Percentiles rank a stretch among this genome's conserved stretches.
These are phyloP conservation scores for Drosophila pandora DNA, from an alignment of 1,140 invertebrate genomes.

Conservation along the genomic window DNA sequence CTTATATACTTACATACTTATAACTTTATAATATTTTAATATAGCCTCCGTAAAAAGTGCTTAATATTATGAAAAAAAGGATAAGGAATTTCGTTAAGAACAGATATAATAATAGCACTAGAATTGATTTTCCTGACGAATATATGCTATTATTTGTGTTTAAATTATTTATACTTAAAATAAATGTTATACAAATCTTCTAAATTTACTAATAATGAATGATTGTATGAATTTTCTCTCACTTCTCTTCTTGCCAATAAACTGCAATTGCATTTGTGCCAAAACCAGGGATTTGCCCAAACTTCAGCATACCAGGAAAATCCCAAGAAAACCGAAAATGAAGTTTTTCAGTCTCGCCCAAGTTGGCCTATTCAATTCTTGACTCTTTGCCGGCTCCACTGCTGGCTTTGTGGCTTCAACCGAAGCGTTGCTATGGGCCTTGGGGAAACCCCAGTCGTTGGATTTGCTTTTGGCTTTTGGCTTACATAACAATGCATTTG, in stretches of 20 bases:
- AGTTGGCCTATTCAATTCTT: slow-evolving; percentile 66
- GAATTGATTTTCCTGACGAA: too few species aligned
- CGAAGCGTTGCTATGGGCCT: slow-evolving; percentile 50
- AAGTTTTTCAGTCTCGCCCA: slow-evolving; percentile 24
- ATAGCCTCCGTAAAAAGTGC: too few species aligned
- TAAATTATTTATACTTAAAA: too few species aligned
- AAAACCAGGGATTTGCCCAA: slow-evolving; percentile 54
- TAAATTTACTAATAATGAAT: too few species aligned
- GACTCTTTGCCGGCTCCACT: slow-evolving; percentile 35
- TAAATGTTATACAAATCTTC: too few species aligned
- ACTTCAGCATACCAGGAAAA: slow-evolving; percentile 39
- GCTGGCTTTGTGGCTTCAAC: slow-evolving; percentile 31
- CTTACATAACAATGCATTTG: slow-evolving; percentile 71
- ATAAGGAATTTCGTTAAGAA: too few species aligned
- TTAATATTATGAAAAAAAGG: too few species aligned
- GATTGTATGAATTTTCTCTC: too few species aligned
- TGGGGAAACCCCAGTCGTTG: slow-evolving; percentile 70
- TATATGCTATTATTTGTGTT: too few species aligned
- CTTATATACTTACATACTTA: too few species aligned
- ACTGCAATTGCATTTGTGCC: slow-evolving; percentile 49
- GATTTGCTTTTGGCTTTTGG: slow-evolving; percentile 50
- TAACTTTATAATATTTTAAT: too few species aligned
- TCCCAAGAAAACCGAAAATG: slow-evolving; percentile 38
- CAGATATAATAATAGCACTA: too few species aligned
- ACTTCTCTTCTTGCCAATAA: slow-evolving; percentile 14